Conservation (phyloP, 2,113 vertebrate genomes). For the Gila orcuttii region DNA sequence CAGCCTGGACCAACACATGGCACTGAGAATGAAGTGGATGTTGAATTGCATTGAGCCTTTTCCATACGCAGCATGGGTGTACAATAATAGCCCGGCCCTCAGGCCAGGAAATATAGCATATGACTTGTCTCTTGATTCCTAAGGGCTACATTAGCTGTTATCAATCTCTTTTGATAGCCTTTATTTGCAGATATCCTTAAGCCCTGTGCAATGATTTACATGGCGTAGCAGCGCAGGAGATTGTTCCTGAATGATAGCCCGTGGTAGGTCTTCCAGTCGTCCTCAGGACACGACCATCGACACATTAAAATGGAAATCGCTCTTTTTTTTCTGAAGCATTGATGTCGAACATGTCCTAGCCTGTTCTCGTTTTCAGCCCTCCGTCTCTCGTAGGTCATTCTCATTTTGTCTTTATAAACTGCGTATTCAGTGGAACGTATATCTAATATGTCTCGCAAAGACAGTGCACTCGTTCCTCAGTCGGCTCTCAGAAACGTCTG, state of each 20-base stretch:
- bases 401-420: conserved; percentile 28
- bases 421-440: not conserved
- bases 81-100: conserved; percentile 38
- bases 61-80: conserved; percentile 36
- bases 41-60: conserved; percentile 39
- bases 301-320: conserved; percentile 43
- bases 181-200: conserved; percentile 49
- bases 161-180: conserved; percentile 44
- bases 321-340: conserved; percentile 15
- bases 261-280: conserved; percentile 26
- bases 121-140: conserved; percentile 43
- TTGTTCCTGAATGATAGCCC: conserved; percentile 44
- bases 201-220: conserved; percentile 46
- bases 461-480: conserved; percentile 1
- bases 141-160: conserved; percentile 38
- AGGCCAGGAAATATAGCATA: conserved; percentile 40
- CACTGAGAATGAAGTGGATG: conserved; percentile 36
- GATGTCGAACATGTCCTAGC: conserved; percentile 27
- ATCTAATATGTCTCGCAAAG: conserved; percentile 2
- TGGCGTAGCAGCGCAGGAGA: conserved; percentile 33
- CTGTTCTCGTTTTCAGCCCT: conserved; percentile 7
- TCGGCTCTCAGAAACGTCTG: not conserved
- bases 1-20: conserved; percentile 38
- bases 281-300: conserved; percentile 32
- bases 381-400: conserved; percentile 21